Percentiles rank a stretch among this genome's conserved stretches.
Evolutionary conservation across 2,797 vertebrate species (phyloP).

Genomic region (Etheostoma nigrum): DNA sequence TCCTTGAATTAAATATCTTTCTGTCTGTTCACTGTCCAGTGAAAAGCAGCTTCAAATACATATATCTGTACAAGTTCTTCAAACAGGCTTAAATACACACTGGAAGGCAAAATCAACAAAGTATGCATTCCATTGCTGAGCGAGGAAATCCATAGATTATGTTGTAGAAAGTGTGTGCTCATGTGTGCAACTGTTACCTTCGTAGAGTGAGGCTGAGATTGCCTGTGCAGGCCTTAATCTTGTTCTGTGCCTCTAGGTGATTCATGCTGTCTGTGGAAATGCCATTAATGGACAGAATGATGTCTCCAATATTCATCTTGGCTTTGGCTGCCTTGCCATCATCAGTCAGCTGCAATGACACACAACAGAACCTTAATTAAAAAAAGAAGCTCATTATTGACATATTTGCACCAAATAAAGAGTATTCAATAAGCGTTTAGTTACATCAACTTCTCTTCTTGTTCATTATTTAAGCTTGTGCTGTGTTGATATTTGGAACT

Average conservation of each 20-base stretch:
- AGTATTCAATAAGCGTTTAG: background rate
- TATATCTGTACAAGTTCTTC: background rate
- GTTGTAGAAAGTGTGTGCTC: conserved; percentile 3
- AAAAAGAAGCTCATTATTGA: background rate
- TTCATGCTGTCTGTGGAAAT: conserved; percentile 93
- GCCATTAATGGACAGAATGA: conserved; percentile 95
- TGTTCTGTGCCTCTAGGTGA: conserved; percentile 98
- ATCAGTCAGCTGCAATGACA: conserved; percentile 90
- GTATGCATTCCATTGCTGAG: background rate
- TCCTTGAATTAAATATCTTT: background rate
- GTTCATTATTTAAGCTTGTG: background rate
- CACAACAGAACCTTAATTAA: background rate
- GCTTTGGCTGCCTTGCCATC: conserved; percentile 94
- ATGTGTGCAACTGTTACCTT: conserved; percentile 85
- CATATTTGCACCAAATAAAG: background rate
- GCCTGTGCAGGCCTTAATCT: conserved; percentile 95
- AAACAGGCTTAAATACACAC: conserved; percentile 33
- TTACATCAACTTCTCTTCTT: background rate
- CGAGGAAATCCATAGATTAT: conserved; percentile 14
- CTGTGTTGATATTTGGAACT: background rate
- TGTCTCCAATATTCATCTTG: conserved; percentile 91
- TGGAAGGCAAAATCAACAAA: conserved; percentile 12
- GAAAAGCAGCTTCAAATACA: conserved; percentile 7
- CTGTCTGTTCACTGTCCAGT: conserved; percentile 1
- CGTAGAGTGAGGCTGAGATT: conserved; percentile 93